Evolutionary conservation across 2,113 vertebrate genomes (phyloP).

Genomic region (Apteryx mantelli): DNA sequence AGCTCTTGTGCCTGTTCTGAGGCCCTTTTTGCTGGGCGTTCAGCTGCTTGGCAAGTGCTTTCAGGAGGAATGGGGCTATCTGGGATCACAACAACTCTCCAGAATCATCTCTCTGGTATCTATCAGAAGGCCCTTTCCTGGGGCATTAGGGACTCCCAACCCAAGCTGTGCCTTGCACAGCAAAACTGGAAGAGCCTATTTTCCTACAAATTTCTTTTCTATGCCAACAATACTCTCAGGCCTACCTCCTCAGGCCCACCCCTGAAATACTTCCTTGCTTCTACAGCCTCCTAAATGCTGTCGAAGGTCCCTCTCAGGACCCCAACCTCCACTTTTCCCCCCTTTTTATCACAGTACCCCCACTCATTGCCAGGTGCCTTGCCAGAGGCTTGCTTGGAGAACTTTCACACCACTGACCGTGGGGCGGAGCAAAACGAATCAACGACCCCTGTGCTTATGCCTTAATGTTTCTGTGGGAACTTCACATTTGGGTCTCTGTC

Average conservation of each 20-base stretch:
- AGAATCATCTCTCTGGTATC: not conserved
- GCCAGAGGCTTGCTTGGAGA: not conserved
- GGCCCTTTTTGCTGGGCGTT: not conserved
- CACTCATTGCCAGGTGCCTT: not conserved
- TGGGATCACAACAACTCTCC: not conserved
- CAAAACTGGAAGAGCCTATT: not conserved
- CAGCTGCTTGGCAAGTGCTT: not conserved
- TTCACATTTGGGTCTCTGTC: not conserved
- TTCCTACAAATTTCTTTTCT: not conserved
- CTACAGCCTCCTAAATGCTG: not conserved
- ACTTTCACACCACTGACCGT: rapidly evolving
- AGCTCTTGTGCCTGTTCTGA: not conserved
- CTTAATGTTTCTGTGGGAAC: not conserved
- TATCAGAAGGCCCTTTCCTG: not conserved
- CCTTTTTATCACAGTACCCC: not conserved
- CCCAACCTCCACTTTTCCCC: not conserved
- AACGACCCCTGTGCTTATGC: rapidly evolving
- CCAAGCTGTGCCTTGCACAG: rapidly evolving
- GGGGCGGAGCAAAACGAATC: not conserved
- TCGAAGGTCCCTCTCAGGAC: not conserved
- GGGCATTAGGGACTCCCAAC: not conserved
- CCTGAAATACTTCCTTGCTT: not conserved
- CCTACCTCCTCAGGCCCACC: not conserved
- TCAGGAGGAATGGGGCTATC: not conserved
- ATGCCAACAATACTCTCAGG: rapidly evolving